These are phyloP conservation scores for Psilopsiagon aurifrons DNA, from an alignment of 2,113 vertebrate species.

Conservation along the genomic window DNA sequence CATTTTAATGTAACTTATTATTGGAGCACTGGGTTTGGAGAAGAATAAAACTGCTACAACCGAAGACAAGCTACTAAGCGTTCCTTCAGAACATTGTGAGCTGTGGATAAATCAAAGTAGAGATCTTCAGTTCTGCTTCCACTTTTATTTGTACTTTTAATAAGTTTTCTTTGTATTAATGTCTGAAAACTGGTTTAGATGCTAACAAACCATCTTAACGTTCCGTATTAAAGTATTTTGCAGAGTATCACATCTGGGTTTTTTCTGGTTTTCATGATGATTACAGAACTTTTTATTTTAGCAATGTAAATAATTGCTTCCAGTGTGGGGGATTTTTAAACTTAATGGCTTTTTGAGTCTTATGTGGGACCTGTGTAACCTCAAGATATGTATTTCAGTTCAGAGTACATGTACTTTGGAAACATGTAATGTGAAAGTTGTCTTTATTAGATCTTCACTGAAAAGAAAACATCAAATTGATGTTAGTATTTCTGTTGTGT, in stretches of 20 bases:
- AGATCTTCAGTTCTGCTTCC: conserved; percentile 33
- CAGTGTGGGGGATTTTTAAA: background rate
- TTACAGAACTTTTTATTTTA: background rate
- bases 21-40: conserved; percentile 21
- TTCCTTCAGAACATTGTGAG: conserved; percentile 17
- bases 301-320: background rate
- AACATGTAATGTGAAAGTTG: background rate
- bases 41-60: conserved; percentile 49
- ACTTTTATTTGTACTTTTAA: background rate
- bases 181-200: conserved; percentile 6
- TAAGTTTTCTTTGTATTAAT: background rate
- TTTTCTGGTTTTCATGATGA: background rate
- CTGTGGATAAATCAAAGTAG: background rate
- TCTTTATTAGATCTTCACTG: background rate
- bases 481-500: background rate
- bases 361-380: background rate
- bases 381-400: background rate
- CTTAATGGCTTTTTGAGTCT: background rate
- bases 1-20: conserved; percentile 52
- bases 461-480: background rate
- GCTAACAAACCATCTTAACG: background rate
- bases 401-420: background rate
- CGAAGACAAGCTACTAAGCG: conserved; percentile 61
- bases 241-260: background rate
- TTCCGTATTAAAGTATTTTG: background rate